Evolutionary conservation across 2,113 vertebrate genomes (phyloP).

Genomic region (Mobula hypostoma): DNA sequence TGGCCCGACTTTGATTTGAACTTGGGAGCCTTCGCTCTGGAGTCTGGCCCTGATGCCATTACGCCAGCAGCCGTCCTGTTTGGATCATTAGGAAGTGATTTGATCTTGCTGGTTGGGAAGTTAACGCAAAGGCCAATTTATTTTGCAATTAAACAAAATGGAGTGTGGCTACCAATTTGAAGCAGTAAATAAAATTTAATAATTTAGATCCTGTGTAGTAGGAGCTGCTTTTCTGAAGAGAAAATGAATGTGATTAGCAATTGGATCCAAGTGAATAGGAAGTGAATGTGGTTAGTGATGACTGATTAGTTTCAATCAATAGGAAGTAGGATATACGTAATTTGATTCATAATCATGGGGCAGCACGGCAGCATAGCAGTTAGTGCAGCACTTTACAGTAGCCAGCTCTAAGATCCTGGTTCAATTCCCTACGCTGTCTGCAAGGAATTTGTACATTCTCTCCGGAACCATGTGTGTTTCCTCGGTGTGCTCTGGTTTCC

Average conservation of each 20-base stretch:
- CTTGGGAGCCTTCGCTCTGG: too few relatives aligned
- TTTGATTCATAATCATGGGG: neutral
- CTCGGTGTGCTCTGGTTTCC: too few relatives aligned
- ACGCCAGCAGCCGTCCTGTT: too few relatives aligned
- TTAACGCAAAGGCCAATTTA: neutral
- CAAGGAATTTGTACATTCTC: too few relatives aligned
- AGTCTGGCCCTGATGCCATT: too few relatives aligned
- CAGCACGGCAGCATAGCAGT: too few relatives aligned
- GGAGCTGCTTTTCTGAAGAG: neutral
- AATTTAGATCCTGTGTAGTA: neutral
- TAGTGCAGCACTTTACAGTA: too few relatives aligned
- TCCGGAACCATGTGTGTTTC: too few relatives aligned
- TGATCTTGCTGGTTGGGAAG: neutral
- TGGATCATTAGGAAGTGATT: slow-evolving; percentile 1
- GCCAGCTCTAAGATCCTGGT: too few relatives aligned
- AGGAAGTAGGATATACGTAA: neutral
- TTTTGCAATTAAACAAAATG: neutral
- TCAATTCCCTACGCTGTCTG: too few relatives aligned
- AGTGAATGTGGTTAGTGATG: neutral
- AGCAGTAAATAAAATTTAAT: neutral
- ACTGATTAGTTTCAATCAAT: neutral
- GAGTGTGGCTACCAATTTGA: neutral
- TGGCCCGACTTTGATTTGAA: too few relatives aligned
- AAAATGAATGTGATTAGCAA: neutral
- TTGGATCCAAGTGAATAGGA: neutral